A percentile compares a stretch with the other conserved stretches of the same genome.
Evolutionary conservation across 2,797 vertebrate species (phyloP).

Genomic region (Gymnodraco acuticeps): DNA sequence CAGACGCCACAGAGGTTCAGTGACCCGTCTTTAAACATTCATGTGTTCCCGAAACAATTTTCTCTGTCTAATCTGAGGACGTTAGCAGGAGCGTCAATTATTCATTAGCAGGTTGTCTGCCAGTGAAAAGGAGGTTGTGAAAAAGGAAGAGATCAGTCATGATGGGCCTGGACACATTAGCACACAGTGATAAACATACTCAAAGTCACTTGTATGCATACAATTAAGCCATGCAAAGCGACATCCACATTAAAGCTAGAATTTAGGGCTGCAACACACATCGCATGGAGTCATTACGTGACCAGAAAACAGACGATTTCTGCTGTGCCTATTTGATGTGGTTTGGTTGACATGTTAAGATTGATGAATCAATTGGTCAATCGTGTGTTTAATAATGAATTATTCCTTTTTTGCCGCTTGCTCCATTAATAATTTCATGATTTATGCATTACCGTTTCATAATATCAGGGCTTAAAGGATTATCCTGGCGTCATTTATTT

Average conservation of each 20-base stretch:
- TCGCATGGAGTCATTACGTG: not conserved
- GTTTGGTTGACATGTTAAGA: not conserved
- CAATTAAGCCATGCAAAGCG: not conserved
- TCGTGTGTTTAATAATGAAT: conserved; percentile 8
- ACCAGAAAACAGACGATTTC: conserved; percentile 5
- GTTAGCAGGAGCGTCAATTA: conserved; percentile 80
- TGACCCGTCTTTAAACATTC: conserved; percentile 87
- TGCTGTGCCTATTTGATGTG: conserved; percentile 1
- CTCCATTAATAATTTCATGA: conserved; percentile 13
- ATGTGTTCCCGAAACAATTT: conserved; percentile 84
- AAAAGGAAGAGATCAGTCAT: conserved; percentile 62
- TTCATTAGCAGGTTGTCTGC: conserved; percentile 77
- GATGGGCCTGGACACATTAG: conserved; percentile 60
- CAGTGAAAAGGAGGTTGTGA: conserved; percentile 67
- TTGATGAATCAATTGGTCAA: conserved; percentile 29
- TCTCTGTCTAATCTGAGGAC: conserved; percentile 84
- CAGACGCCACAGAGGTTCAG: conserved; percentile 72
- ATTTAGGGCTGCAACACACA: not conserved
- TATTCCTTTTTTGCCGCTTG: not conserved
- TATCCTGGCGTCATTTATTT: not conserved
- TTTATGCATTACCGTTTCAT: conserved; percentile 18
- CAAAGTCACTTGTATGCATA: conserved; percentile 24
- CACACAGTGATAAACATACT: conserved; percentile 53
- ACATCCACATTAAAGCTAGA: conserved; percentile 12
- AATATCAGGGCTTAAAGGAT: conserved; percentile 8